Base-by-base conservation (phyloP, 2,113 vertebrate species). In the Helogale parvula region DNA sequence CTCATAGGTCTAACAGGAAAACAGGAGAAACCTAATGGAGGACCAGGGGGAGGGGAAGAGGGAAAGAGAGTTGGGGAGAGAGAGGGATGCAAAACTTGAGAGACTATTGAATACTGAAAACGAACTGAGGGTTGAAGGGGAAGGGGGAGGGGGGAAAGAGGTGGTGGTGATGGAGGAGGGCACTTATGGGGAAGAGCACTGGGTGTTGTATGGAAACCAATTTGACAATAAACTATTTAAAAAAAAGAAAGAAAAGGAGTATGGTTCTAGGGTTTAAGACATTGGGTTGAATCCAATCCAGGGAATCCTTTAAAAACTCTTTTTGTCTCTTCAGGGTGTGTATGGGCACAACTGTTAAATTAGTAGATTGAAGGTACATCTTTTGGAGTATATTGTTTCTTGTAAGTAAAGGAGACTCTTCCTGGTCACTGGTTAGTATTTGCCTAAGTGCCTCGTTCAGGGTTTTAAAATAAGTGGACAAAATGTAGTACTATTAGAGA, bases 371-470 rank as follows among this genome's bases (percentile, higher is more conserved):
- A 63, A 31, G 50, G 52, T 81, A 5, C 1, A 12, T 74, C n/a
- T 41, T 83, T 82, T 52, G 45, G 33, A 82, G 9, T 74, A 29
- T 41, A 21, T 82, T 41, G 41, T 89, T 82, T 81, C 54, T n/a
- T 94, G 19, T 50, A 74, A 65, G 82, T 63, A 65, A 81, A 88
- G 71, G 47, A 74, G 52, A 71, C 52, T 87, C 23, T 89, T 82
- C 25, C 19, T 83, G n/a, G 66, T 94, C 68, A 89, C 41, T n/a
- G 27, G 25, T 74, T 82, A 52, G 86, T 89, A 54, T 94, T 93
- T 88, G 68, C 54, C 77, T 74, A 52, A 41, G 66, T 82, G 25
- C 66, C 68, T 74, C 52, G 27, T 82, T 88, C 41, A 82, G 8
- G 60, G 27, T 82, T 82, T 65, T 89, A 89, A 82, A 94, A 89